A percentile compares a stretch with the other conserved stretches of the same genome.
These are phyloP conservation scores for Dromaius novaehollandiae DNA, from an alignment of 2,113 vertebrate species.

Conservation along the genomic window DNA sequence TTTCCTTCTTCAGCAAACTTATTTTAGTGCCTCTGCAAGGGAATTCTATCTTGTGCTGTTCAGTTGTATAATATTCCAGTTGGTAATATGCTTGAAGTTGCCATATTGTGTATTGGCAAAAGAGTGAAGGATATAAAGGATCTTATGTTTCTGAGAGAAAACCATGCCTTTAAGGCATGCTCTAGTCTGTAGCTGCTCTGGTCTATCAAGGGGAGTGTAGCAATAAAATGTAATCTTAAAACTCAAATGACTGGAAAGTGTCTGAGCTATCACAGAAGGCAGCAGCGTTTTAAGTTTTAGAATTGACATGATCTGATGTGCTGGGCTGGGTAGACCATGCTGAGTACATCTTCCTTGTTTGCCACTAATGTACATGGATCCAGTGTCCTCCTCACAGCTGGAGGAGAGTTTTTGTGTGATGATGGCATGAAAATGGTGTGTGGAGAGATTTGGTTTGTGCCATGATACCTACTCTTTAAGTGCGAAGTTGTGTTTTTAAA, in stretches of 20 bases:
- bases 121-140: background rate
- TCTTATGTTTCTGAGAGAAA: background rate
- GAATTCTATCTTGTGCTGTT: background rate
- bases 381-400: background rate
- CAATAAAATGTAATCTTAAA: slow-evolving; percentile 5
- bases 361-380: fast-evolving
- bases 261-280: background rate
- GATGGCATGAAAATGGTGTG: background rate
- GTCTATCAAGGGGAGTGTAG: background rate
- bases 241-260: background rate
- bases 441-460: background rate
- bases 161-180: background rate
- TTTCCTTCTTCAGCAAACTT: slow-evolving; percentile 37
- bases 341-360: background rate
- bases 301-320: background rate
- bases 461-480: background rate
- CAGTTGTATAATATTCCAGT: background rate
- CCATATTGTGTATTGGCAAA: background rate
- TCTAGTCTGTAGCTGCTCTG: background rate
- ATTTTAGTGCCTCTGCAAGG: background rate
- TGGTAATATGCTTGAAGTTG: background rate
- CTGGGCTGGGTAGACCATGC: background rate
- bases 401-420: background rate
- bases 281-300: background rate
- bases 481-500: fast-evolving